Percentiles rank a stretch among this genome's conserved stretches.
Evolutionary conservation across 2,888 invertebrate species (phyloP).

Genomic region (Ectemnius lituratus): DNA sequence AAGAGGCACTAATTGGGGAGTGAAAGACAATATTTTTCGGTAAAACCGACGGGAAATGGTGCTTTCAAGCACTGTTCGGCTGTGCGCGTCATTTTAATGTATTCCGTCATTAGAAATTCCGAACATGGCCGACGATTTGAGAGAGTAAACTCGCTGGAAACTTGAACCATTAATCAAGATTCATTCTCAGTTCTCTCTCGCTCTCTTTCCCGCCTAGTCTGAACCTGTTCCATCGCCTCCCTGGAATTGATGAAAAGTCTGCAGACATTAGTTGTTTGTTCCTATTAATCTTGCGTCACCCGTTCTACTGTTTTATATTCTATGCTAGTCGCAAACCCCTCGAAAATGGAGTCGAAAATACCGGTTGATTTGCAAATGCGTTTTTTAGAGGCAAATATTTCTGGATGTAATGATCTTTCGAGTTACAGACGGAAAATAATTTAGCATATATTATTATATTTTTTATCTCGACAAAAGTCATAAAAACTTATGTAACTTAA

Average conservation of each 20-base stretch:
- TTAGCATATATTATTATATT: too few relatives aligned
- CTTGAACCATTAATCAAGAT: slow-evolving; percentile 76
- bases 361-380: too few relatives aligned
- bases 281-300: slow-evolving; percentile 16
- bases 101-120: slow-evolving; percentile 72
- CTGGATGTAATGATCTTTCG: too few relatives aligned
- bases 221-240: slow-evolving; percentile 4
- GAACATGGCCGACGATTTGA: slow-evolving; percentile 46
- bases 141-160: slow-evolving; percentile 60
- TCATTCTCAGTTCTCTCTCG: slow-evolving; percentile 63
- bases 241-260: too few relatives aligned
- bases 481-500: too few relatives aligned
- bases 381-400: too few relatives aligned
- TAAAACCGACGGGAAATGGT: slow-evolving; percentile 19
- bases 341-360: too few relatives aligned
- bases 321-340: too few relatives aligned
- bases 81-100: slow-evolving; percentile 73
- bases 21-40: slow-evolving; percentile 51
- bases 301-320: not conserved
- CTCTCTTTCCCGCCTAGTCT: slow-evolving; percentile 9
- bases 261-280: slow-evolving; percentile 21
- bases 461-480: too few relatives aligned
- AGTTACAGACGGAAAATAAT: too few relatives aligned
- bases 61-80: slow-evolving; percentile 32
- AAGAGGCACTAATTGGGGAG: slow-evolving; percentile 44